These are phyloP conservation scores for Xiphias gladius DNA, from an alignment of 2,113 vertebrate genomes.

Conservation along the genomic window DNA sequence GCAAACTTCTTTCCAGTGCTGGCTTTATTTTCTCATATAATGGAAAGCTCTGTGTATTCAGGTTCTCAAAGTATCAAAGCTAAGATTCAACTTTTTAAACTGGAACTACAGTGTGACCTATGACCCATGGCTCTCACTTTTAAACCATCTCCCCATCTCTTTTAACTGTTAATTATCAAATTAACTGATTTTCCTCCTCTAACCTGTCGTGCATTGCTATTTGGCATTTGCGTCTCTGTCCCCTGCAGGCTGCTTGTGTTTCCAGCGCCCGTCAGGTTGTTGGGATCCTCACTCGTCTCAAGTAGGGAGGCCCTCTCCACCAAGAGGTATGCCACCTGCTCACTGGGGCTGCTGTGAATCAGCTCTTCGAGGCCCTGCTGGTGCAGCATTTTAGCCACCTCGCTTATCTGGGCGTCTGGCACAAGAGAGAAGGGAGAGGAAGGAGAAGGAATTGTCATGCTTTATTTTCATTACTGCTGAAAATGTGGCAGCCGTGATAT, in stretches of 20 bases:
- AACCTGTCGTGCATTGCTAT: conserved; percentile 69
- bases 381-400: conserved; percentile 88
- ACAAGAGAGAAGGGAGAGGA: background rate
- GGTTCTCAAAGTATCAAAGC: background rate
- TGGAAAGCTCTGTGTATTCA: background rate
- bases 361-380: conserved; percentile 87
- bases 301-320: conserved; percentile 85
- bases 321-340: conserved; percentile 88
- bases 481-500: background rate
- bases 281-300: conserved; percentile 73
- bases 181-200: conserved; percentile 2
- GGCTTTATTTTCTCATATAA: too few species aligned
- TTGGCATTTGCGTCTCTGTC: conserved; percentile 14
- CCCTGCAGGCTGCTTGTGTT: conserved; percentile 54
- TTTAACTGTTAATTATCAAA: background rate
- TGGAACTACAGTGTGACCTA: background rate
- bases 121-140: background rate
- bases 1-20: too few species aligned
- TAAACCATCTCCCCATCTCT: background rate
- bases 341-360: conserved; percentile 83
- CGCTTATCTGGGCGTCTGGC: conserved; percentile 86
- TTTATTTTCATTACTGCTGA: background rate
- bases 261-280: conserved; percentile 41
- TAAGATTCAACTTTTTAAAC: background rate
- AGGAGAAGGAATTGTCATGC: background rate